Conservation (phyloP, 2,797 vertebrate genomes). For the Iguana delicatissima region DNA sequence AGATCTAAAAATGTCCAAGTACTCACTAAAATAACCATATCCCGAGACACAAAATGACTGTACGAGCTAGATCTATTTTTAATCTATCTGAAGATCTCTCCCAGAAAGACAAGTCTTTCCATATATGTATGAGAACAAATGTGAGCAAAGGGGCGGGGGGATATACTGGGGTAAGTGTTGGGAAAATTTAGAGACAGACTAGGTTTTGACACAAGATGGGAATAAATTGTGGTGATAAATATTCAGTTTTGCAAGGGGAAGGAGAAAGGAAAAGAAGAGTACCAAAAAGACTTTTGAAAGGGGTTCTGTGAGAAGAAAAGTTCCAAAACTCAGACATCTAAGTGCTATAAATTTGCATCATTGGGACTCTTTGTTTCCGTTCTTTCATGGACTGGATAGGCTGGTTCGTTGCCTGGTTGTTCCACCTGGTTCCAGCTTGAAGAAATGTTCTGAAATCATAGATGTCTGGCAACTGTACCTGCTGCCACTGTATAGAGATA, state of each 20-base stretch:
- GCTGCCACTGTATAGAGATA: neutral
- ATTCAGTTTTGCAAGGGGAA: neutral
- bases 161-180: neutral
- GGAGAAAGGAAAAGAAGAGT: neutral
- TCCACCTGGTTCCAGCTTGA: neutral
- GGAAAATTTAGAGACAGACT: neutral
- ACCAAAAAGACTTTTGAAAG: neutral
- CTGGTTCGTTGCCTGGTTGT: neutral
- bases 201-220: too few species aligned
- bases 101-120: neutral
- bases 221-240: too few species aligned
- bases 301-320: neutral
- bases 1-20: neutral
- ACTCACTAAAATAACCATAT: neutral
- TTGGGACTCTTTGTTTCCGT: neutral
- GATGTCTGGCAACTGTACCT: neutral
- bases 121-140: neutral
- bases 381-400: neutral
- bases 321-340: neutral
- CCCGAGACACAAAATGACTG: neutral
- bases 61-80: neutral
- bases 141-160: neutral
- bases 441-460: slow-evolving; percentile 7
- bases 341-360: neutral
- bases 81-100: neutral